Conservation (phyloP, 2,797 vertebrate species). For the Todus mexicanus region DNA sequence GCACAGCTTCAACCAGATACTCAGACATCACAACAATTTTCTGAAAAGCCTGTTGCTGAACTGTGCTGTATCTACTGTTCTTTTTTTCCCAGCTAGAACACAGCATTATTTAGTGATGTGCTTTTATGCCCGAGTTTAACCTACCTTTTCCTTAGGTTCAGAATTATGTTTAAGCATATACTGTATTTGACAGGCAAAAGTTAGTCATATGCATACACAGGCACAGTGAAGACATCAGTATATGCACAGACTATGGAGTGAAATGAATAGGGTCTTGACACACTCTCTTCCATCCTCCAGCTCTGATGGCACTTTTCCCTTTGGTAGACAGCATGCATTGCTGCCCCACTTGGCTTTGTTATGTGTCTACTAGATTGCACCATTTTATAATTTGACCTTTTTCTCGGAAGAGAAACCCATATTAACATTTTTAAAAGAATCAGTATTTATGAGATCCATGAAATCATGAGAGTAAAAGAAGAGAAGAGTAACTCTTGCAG, state of each 20-base stretch:
- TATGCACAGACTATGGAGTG: background rate
- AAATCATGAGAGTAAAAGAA: background rate
- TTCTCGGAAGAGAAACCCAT: background rate
- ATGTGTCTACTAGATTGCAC: background rate
- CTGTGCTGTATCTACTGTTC: background rate
- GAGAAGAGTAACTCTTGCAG: background rate
- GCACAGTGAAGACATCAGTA: background rate
- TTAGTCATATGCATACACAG: background rate
- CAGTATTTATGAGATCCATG: background rate
- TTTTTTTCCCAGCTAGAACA: background rate
- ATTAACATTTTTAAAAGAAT: background rate
- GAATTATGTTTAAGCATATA: background rate
- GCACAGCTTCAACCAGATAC: fast-evolving
- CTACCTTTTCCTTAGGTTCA: background rate
- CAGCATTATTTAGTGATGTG: background rate
- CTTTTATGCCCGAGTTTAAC: background rate
- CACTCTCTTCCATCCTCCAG: background rate
- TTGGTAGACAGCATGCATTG: background rate
- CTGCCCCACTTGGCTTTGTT: background rate
- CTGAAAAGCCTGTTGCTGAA: background rate
- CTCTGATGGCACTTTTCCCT: background rate
- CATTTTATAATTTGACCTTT: background rate
- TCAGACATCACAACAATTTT: background rate
- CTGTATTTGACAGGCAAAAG: background rate
- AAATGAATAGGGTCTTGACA: background rate